Evolutionary conservation across 1,140 invertebrate genomes (phyloP), one percentile per base, ranked within the genome.

Genomic region (Bombus impatiens): DNA sequence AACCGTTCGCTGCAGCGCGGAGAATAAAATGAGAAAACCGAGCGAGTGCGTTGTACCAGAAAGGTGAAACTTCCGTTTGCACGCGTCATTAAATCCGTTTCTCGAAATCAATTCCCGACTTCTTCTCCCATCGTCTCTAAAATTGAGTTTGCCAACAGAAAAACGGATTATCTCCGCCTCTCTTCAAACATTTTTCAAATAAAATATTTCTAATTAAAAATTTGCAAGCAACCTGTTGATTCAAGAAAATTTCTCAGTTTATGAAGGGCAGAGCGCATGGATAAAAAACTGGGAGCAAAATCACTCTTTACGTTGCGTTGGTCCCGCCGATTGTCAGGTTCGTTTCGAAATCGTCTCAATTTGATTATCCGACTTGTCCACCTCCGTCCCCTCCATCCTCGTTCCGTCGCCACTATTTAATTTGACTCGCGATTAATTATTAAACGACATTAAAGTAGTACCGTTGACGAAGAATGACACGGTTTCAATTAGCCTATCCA

Each of bases 401-500:
- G 15, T 78, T 57, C 12, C n/a, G 13, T 1, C 28, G 15, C 1
- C 67, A 1, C 37, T 6, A 59, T 70, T 84, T 76, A 35, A 4
- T 6, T 18, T 5, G 35, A 6, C 44, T 10, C 37, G 47, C 22
- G 65, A 71, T 70, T 70, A 37, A 79, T 84, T 59, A 78, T 84
- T 84, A 79, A 78, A 59, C 65, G 76, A 71, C 25, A 32, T 67
- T 44, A 40, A 22, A 78, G 37, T 47, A 71, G 68, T 44, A 22
- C 42, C 13, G 82, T 37, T 32, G n/a, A 2, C 82, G 28, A 57
- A 47, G 37, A 53, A 53, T 44, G 76, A 0, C 22, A 68, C 47
- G n/a, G 35, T 79, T 84, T 84, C 76, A 79, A 79, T 84, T 79
- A 84, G 68, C 47, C 32, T 12, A 12, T 22, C 65, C 35, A 84